Evolutionary conservation across 1,140 invertebrate species (phyloP).

Genomic region (Antheraea pernyi): DNA sequence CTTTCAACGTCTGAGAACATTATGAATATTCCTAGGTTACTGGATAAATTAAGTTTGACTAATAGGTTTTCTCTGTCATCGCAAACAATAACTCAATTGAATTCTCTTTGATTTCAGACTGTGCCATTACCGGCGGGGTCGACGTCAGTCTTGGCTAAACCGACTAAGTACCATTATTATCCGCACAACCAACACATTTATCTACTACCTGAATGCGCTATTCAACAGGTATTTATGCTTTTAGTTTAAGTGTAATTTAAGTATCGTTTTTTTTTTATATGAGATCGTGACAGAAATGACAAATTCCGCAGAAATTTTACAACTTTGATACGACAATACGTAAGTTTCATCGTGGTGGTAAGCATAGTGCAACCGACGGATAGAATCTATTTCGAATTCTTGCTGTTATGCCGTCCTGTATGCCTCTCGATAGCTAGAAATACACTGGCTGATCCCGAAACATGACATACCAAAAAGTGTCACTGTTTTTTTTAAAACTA

Average conservation of each 20-base stretch:
- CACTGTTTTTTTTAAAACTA: too few relatives aligned
- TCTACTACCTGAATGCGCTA: constrained; percentile 93
- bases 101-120: constrained; percentile 82
- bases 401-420: too few relatives aligned
- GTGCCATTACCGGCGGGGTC: constrained; percentile 86
- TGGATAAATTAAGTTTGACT: constrained; percentile 30
- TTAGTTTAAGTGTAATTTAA: neutral
- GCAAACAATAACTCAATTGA: constrained; percentile 21
- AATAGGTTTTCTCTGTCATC: constrained; percentile 18
- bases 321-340: too few relatives aligned
- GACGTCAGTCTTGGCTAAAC: constrained; percentile 85
- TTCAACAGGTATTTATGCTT: constrained; percentile 86
- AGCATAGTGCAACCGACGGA: too few relatives aligned
- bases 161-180: constrained; percentile 95
- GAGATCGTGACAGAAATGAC: too few relatives aligned
- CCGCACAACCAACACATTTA: constrained; percentile 96
- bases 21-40: constrained; percentile 31
- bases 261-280: too few relatives aligned
- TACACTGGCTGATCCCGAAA: too few relatives aligned
- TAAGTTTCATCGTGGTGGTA: too few relatives aligned
- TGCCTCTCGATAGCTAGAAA: too few relatives aligned
- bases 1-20: constrained; percentile 39
- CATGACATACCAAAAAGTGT: too few relatives aligned
- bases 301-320: too few relatives aligned
- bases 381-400: too few relatives aligned